Evolutionary conservation across 2,113 vertebrate species (phyloP).

Genomic region (Stomatorhinus ivindoensis): DNA sequence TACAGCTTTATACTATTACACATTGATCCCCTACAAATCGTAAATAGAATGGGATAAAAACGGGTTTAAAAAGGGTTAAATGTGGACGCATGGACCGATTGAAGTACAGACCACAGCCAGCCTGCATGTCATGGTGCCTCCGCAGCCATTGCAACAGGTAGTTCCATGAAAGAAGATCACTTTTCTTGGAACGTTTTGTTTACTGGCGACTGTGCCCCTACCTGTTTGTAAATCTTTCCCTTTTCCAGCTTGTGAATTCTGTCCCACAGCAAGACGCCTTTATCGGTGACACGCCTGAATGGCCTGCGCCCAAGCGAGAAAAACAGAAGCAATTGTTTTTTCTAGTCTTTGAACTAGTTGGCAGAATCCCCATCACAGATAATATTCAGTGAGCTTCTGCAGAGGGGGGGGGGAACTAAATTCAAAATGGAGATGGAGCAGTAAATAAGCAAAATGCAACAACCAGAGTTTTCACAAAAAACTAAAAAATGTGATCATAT

Average conservation of each 20-base stretch:
- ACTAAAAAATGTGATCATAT: neutral
- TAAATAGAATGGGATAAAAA: neutral
- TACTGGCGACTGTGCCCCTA: conserved; percentile 35
- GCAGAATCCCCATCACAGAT: neutral
- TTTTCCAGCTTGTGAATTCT: conserved; percentile 89
- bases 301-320: conserved; percentile 59
- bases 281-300: conserved; percentile 87
- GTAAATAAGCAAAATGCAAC: neutral
- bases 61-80: neutral
- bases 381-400: neutral
- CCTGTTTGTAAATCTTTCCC: conserved; percentile 97
- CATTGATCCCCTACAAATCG: neutral
- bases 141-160: neutral
- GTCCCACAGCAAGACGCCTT: conserved; percentile 89
- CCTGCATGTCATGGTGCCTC: neutral
- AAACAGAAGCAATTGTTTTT: neutral
- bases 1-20: neutral
- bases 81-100: neutral
- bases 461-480: neutral
- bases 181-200: neutral
- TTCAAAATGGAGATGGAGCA: neutral
- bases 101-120: neutral
- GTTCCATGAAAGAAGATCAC: neutral
- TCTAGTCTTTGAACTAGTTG: neutral
- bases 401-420: neutral